phyloP scores from a whole-genome alignment of 2,888 invertebrate genomes.

The Endomychus coccineus region DNA sequence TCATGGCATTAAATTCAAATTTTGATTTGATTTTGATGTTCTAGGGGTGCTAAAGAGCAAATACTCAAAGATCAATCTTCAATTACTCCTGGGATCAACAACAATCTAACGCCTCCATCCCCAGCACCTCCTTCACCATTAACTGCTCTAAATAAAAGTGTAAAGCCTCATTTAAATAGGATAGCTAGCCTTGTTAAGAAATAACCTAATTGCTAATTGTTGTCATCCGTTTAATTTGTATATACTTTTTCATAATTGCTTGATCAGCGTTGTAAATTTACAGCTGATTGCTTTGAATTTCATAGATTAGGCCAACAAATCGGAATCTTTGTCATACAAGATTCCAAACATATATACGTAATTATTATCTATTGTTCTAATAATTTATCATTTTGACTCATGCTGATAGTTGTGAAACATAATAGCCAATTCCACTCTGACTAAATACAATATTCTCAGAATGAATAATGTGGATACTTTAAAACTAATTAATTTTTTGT shows the following conservation, averaged over 20 bases:
- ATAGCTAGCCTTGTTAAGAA: constrained; percentile 46
- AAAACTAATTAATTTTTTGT: too few relatives aligned
- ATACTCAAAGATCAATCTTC: constrained; percentile 40
- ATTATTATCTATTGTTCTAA: too few relatives aligned
- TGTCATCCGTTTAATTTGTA: constrained; percentile 50
- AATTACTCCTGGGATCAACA: constrained; percentile 23
- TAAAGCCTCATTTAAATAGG: constrained; percentile 44
- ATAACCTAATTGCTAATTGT: constrained; percentile 46
- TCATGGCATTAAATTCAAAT: neutral
- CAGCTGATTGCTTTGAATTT: constrained; percentile 15
- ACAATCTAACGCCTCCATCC: constrained; percentile 38
- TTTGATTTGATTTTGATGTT: constrained; percentile 23
- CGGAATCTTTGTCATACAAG: constrained; percentile 4
- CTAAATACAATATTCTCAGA: too few relatives aligned
- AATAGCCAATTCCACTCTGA: too few relatives aligned
- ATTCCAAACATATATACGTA: constrained; percentile 13
- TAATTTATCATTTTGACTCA: too few relatives aligned
- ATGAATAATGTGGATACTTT: too few relatives aligned
- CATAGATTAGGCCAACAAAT: constrained; percentile 4
- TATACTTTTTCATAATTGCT: constrained; percentile 16
- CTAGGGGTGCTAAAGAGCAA: constrained; percentile 48
- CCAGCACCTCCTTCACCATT: constrained; percentile 39
- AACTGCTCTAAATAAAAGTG: constrained; percentile 39
- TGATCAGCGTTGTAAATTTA: constrained; percentile 8
- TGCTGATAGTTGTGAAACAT: too few relatives aligned